phyloP scores from a whole-genome alignment of 2,888 invertebrate species.

The Dolichopus griseipennis region DNA sequence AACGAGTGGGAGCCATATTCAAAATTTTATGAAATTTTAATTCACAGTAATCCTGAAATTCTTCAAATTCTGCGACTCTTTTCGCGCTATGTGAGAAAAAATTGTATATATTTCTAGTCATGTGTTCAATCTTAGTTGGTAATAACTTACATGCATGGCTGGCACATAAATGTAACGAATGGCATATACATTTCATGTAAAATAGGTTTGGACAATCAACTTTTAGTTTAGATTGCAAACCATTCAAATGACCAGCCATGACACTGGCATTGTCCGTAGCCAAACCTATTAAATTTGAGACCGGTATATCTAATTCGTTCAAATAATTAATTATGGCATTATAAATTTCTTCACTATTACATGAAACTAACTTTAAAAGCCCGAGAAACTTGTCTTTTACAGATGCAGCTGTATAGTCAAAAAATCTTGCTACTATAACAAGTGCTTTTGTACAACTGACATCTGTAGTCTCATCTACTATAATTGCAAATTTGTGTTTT shows the following conservation, averaged over 20 bases:
- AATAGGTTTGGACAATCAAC: neutral
- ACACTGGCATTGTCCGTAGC: constrained; percentile 7
- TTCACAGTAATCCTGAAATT: neutral
- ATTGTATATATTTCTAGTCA: constrained; percentile 2
- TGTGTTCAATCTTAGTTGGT: neutral
- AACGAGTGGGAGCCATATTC: neutral
- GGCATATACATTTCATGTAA: constrained; percentile 15
- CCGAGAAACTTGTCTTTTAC: constrained; percentile 10
- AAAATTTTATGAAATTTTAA: neutral
- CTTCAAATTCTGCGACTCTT: neutral
- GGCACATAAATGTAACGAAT: constrained; percentile 12
- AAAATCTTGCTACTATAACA: constrained; percentile 17
- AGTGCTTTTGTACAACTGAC: constrained; percentile 15
- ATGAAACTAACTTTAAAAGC: neutral
- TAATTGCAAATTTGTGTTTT: constrained; percentile 19
- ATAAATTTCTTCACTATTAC: neutral
- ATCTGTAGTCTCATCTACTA: constrained; percentile 19
- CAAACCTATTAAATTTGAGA: neutral
- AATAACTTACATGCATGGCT: constrained; percentile 8
- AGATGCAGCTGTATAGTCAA: constrained; percentile 10
- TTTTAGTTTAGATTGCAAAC: constrained; percentile 11
- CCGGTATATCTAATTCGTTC: neutral
- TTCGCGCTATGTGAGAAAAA: constrained; percentile 10
- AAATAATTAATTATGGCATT: no score
- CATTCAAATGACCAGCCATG: neutral